Conservation (phyloP, 2,888 invertebrate species). For the Atethmia centrago region DNA sequence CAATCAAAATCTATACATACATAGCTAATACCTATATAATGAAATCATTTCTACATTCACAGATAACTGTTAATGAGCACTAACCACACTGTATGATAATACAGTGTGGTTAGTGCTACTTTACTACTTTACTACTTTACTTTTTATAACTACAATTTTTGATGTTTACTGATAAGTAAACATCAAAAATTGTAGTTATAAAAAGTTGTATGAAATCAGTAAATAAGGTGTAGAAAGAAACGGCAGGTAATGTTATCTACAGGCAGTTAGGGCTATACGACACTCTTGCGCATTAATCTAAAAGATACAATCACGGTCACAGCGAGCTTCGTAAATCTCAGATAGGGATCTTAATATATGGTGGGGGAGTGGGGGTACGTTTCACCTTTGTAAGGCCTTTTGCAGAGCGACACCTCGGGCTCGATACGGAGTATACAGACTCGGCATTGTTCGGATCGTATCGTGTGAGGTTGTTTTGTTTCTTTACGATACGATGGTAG, state of each 20-base stretch:
- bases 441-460: constrained; percentile 70
- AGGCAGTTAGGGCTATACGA: constrained; percentile 74
- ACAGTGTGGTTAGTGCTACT: no score
- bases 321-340: constrained; percentile 83
- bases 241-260: constrained; percentile 78
- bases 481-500: constrained; percentile 52
- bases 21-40: constrained; percentile 34
- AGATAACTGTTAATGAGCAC: constrained; percentile 42
- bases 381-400: constrained; percentile 72
- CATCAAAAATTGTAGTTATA: constrained; percentile 65
- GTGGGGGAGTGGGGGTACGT: constrained; percentile 65
- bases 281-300: constrained; percentile 85
- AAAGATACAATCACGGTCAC: constrained; percentile 84
- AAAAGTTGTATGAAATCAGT: constrained; percentile 61
- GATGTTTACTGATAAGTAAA: no score
- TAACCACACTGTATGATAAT: constrained; percentile 60
- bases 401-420: constrained; percentile 66
- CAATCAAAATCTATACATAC: constrained; percentile 8
- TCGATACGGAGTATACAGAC: constrained; percentile 70
- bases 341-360: constrained; percentile 87
- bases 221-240: constrained; percentile 74
- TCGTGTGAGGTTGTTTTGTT: constrained; percentile 64
- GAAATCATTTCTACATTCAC: constrained; percentile 42
- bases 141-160: no score
- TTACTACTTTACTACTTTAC: no score